Evolutionary conservation across 2,797 vertebrate genomes (phyloP).

Genomic region (Hydrolagus colliei): DNA sequence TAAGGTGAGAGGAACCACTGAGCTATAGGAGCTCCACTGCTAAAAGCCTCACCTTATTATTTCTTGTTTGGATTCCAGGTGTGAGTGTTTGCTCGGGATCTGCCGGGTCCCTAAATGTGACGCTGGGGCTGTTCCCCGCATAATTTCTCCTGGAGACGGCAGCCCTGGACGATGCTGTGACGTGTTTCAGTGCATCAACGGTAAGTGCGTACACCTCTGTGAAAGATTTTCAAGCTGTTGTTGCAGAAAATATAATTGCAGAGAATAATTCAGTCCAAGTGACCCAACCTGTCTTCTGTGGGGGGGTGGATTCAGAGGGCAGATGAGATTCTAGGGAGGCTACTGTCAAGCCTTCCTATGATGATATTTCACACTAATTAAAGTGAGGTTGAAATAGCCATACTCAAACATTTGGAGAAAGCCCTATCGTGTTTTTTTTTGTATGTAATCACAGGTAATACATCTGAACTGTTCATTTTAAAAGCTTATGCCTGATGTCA

Average conservation of each 20-base stretch:
- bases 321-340: neutral
- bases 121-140: slow-evolving; percentile 65
- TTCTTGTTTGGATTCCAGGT: slow-evolving; percentile 61
- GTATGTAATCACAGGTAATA: neutral
- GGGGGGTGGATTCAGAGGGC: neutral
- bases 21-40: too few relatives aligned
- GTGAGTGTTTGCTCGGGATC: slow-evolving; percentile 74
- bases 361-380: slow-evolving; percentile 12
- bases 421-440: neutral
- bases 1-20: too few relatives aligned
- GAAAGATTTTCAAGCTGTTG: slow-evolving; percentile 3
- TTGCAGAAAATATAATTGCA: neutral
- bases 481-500: neutral
- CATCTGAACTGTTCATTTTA: neutral
- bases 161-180: slow-evolving; percentile 82
- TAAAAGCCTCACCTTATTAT: neutral
- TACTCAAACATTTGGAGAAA: neutral
- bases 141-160: slow-evolving; percentile 71
- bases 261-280: too few relatives aligned
- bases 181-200: slow-evolving; percentile 79
- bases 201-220: slow-evolving; percentile 54
- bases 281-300: neutral
- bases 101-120: slow-evolving; percentile 75
- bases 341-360: neutral
- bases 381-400: neutral